Evolutionary conservation across 2,113 vertebrate species (phyloP), one percentile per base, ranked within the genome.

Genomic region (Mionectes macconnelli): DNA sequence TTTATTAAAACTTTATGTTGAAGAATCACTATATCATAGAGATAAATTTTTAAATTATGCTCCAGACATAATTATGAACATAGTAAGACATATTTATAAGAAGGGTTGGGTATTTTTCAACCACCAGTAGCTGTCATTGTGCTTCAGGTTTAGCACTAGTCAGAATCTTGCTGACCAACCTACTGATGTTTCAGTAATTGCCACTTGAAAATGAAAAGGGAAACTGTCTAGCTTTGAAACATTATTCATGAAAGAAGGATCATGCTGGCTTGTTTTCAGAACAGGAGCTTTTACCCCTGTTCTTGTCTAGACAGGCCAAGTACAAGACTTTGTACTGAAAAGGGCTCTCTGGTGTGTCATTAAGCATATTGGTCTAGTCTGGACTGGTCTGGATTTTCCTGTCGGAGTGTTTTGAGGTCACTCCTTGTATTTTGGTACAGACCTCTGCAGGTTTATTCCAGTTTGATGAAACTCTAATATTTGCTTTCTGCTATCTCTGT

Each of bases 271-370:
- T 98, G 89, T 97, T 97, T 97, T 97, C 97, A 96, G 95, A 97
- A 93, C 42, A 31, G 49, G 84, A 97, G 93, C 88, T 95, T 97
- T 94, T 44, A 30, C 33, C 52, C 28, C 64, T 86, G 67, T 82
- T 69, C 33, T 90, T 87, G 93, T 98, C 98, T 98, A 98, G 96
- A 98, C 97, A 94, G 97, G 96, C 96, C 94, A 94, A 96, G 91
- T 94, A 93, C 96, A 97, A 94, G 95, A 97, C 97, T 97, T 98
- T 91, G 83, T 63, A 95, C 84, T 95, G 97, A 95, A 96, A 92
- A 96, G 89, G 90, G 86, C 94, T 97, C 96, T 97, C 96, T 96
- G 94, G 78, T 96, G 82, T 97, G 96, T 97, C 92, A 93, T 96
- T 96, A 95, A 90, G 94, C 90, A 49, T 62, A 63, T 73, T 85